Evolutionary conservation across 1,140 invertebrate genomes (phyloP).

Genomic region (Drosophila repletoides): DNA sequence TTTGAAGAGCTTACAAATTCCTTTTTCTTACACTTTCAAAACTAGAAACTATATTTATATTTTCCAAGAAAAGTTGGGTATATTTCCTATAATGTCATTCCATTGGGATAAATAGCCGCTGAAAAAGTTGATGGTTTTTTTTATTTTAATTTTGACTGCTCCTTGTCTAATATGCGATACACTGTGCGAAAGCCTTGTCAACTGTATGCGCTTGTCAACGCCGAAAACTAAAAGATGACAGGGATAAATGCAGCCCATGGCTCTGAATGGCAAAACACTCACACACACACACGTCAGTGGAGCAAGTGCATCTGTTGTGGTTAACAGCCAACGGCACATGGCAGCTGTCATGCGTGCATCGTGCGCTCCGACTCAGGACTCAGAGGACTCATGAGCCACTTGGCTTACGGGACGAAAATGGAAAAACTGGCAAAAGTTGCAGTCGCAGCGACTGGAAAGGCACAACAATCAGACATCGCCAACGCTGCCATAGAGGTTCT

Average conservation of each 20-base stretch:
- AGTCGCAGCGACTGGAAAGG: slow-evolving; percentile 40
- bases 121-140: too few relatives aligned
- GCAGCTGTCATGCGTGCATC: slow-evolving; percentile 73
- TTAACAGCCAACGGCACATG: slow-evolving; percentile 42
- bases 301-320: slow-evolving; percentile 41
- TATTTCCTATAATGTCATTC: too few relatives aligned
- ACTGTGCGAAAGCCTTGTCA: slow-evolving; percentile 58
- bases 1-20: too few relatives aligned
- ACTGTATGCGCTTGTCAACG: slow-evolving; percentile 72
- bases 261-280: slow-evolving; percentile 22
- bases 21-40: too few relatives aligned
- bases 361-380: slow-evolving; percentile 23
- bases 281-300: slow-evolving; percentile 29
- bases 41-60: too few relatives aligned
- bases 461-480: slow-evolving; percentile 64
- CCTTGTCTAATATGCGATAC: too few relatives aligned
- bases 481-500: slow-evolving; percentile 47
- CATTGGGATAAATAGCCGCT: too few relatives aligned
- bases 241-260: slow-evolving; percentile 59
- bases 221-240: slow-evolving; percentile 79
- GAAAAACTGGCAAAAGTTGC: slow-evolving; percentile 67
- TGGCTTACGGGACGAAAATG: slow-evolving; percentile 39
- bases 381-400: too few relatives aligned
- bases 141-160: too few relatives aligned
- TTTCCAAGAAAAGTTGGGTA: too few relatives aligned